Conservation (phyloP, 2,888 invertebrate species). For the Caenorhabditis sp. region DNA sequence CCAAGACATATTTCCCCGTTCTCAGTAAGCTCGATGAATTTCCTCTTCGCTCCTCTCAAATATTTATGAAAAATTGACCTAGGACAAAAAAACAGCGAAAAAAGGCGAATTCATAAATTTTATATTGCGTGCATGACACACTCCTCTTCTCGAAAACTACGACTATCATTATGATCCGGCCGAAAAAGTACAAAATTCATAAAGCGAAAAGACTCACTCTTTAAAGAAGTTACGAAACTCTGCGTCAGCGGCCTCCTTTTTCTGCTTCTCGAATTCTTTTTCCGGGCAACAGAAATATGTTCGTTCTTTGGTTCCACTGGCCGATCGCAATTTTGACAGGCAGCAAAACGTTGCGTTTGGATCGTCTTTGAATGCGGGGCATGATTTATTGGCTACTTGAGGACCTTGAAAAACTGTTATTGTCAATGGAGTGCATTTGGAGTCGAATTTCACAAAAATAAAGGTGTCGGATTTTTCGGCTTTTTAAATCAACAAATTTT, state of each 20-base stretch:
- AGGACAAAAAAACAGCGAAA: neutral
- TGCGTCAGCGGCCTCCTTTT: slow-evolving; percentile 45
- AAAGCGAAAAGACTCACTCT: slow-evolving; percentile 38
- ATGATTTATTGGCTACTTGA: slow-evolving; percentile 36
- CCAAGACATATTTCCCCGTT: too few relatives aligned
- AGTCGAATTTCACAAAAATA: neutral
- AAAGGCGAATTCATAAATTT: neutral
- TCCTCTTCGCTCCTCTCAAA: neutral
- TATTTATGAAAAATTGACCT: neutral
- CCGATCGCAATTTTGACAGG: slow-evolving; percentile 47
- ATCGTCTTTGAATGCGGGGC: slow-evolving; percentile 53
- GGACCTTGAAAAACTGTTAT: neutral
- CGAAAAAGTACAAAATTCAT: too few relatives aligned
- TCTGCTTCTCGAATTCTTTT: slow-evolving; percentile 45
- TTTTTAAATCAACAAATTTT: neutral
- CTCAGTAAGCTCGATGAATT: neutral
- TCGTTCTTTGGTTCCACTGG: slow-evolving; percentile 9
- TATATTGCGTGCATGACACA: neutral
- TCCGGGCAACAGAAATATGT: slow-evolving; percentile 44
- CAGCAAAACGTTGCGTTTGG: slow-evolving; percentile 45
- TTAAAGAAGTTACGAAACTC: slow-evolving; percentile 47
- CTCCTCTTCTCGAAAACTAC: neutral
- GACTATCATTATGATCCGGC: too few relatives aligned
- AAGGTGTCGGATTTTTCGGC: neutral
- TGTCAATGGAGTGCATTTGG: neutral